A percentile compares a stretch with the other conserved stretches of the same genome.
Evolutionary conservation across 2,888 invertebrate species (phyloP).

Genomic region (Actias luna): DNA sequence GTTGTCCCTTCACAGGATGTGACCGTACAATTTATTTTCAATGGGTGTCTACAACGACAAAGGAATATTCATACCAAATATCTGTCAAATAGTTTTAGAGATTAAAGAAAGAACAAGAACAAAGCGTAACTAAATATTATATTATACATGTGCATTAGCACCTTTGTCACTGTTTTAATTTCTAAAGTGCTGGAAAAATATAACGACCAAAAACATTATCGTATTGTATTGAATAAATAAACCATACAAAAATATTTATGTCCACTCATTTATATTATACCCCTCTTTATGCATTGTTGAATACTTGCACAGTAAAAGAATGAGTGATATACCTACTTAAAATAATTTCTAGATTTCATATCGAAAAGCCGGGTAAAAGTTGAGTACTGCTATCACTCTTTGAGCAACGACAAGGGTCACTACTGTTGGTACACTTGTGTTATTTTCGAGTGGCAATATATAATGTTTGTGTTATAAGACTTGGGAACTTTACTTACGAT

Average conservation of each 20-base stretch:
- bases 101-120: too few species aligned
- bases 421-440: conserved; percentile 13
- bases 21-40: too few species aligned
- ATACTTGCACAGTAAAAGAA: background rate
- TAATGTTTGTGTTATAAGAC: background rate
- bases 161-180: too few species aligned
- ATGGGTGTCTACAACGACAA: too few species aligned
- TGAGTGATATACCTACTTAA: background rate
- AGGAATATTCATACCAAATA: too few species aligned
- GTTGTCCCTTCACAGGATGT: too few species aligned
- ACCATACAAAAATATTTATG: background rate
- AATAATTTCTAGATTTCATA: conserved; percentile 5
- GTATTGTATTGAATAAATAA: background rate
- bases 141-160: too few species aligned
- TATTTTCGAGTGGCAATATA: conserved; percentile 15
- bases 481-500: background rate
- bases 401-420: conserved; percentile 8
- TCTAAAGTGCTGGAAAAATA: too few species aligned
- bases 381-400: conserved; percentile 12
- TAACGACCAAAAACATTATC: background rate
- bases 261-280: background rate
- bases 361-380: conserved; percentile 6
- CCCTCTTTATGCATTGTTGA: background rate
- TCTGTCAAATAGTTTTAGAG: too few species aligned
- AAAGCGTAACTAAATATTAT: too few species aligned